phyloP scores from a whole-genome alignment of 2,888 invertebrate genomes.

The Lithophane socia region DNA sequence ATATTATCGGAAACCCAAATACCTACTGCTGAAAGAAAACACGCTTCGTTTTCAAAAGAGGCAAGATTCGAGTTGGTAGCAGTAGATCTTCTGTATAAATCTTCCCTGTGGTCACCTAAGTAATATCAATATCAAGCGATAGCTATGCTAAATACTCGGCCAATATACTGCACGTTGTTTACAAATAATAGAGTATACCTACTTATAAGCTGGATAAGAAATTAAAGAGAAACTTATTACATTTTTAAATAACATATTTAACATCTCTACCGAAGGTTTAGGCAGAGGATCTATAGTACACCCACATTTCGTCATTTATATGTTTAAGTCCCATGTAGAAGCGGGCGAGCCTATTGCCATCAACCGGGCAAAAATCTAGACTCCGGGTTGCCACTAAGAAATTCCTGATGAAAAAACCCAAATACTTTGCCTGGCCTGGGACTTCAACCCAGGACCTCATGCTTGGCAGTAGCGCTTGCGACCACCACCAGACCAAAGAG shows the following conservation, averaged over 20 bases:
- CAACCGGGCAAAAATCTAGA: not conserved
- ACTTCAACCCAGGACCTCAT: not conserved
- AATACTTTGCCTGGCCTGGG: not conserved
- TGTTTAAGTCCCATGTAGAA: not conserved
- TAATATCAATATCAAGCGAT: conserved; percentile 29
- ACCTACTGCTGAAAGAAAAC: too few relatives aligned
- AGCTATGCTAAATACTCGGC: conserved; percentile 22
- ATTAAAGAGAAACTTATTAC: not conserved
- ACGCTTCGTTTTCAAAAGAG: not conserved
- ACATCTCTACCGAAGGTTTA: not conserved
- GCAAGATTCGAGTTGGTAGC: too few relatives aligned
- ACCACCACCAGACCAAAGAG: not conserved
- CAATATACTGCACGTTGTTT: not conserved
- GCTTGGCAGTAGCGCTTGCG: not conserved
- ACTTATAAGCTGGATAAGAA: not conserved
- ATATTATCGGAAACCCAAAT: not conserved
- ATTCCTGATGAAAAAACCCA: too few relatives aligned
- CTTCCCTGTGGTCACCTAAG: not conserved
- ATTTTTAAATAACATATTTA: not conserved
- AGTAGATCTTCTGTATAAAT: not conserved
- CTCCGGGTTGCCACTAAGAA: not conserved
- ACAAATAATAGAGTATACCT: not conserved
- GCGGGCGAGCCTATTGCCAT: not conserved
- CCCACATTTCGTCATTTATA: not conserved
- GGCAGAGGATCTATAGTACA: not conserved